These are phyloP conservation scores for Eidolon helvum DNA, from an alignment of 2,113 vertebrate genomes.

Conservation along the genomic window DNA sequence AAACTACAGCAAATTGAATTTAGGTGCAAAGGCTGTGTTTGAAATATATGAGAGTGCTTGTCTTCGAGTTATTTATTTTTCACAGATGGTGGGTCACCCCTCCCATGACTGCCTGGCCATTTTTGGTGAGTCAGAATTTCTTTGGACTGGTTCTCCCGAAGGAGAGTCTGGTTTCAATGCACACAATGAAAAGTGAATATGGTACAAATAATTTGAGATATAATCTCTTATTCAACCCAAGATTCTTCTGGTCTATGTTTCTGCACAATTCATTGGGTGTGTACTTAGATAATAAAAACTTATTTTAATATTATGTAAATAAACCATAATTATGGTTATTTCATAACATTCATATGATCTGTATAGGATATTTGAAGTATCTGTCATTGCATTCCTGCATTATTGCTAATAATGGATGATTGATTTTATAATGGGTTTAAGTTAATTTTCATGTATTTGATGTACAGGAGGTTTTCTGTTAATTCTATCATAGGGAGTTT, in stretches of 20 bases:
- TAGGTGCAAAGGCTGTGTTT: slow-evolving; percentile 6
- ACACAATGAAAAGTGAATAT: neutral
- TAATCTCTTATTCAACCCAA: neutral
- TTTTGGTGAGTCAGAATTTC: slow-evolving; percentile 3
- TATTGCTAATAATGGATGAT: neutral
- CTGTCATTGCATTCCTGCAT: neutral
- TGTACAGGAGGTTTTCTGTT: neutral
- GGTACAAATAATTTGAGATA: neutral
- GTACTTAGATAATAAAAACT: neutral
- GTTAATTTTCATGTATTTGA: neutral
- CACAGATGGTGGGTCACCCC: neutral
- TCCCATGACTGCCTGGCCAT: neutral
- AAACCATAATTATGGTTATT: neutral
- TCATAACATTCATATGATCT: neutral
- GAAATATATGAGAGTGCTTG: neutral
- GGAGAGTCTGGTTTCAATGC: neutral
- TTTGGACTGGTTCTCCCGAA: neutral
- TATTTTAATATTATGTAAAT: neutral
- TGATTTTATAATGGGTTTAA: neutral
- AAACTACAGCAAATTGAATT: slow-evolving; percentile 19
- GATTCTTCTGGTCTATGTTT: neutral
- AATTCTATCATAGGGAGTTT: neutral
- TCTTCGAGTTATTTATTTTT: slow-evolving; percentile 12
- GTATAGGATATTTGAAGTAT: neutral
- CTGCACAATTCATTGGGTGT: neutral